Conservation (phyloP, 1,140 invertebrate genomes). For the Camponotus pennsylvanicus region DNA sequence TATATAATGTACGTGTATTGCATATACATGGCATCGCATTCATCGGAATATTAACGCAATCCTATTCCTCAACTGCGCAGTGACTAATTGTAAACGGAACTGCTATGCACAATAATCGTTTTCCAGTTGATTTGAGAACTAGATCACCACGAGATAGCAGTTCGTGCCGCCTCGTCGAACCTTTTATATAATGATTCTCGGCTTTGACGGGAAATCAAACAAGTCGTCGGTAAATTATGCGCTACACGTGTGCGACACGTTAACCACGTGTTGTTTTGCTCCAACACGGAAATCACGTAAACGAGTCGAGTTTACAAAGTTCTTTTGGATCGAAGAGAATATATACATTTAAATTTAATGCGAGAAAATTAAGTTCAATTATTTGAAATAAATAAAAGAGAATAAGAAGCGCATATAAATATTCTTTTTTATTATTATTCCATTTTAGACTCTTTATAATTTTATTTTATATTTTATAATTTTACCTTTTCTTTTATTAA, state of each 20-base stretch:
- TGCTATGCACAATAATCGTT: conserved; percentile 46
- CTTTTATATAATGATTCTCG: conserved; percentile 45
- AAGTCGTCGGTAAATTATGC: conserved; percentile 36
- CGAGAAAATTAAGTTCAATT: not conserved
- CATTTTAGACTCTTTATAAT: not conserved
- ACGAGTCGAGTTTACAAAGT: not conserved
- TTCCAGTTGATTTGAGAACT: conserved; percentile 59
- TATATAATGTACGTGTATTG: conserved; percentile 41
- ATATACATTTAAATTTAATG: not conserved
- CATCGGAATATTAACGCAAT: conserved; percentile 37
- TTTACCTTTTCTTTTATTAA: not conserved
- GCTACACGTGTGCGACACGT: not conserved
- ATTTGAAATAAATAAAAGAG: not conserved
- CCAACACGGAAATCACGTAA: not conserved
- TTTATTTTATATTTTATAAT: no score
- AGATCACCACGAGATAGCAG: conserved; percentile 42
- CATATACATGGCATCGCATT: not conserved
- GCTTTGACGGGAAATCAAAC: conserved; percentile 51
- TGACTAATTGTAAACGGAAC: conserved; percentile 62
- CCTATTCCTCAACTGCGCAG: conserved; percentile 29
- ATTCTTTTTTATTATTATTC: not conserved
- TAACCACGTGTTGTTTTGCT: not conserved
- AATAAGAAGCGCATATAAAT: not conserved
- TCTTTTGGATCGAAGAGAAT: not conserved
- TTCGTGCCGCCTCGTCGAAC: conserved; percentile 52